Conservation (phyloP, 1,140 invertebrate genomes). For the Periplaneta americana region DNA sequence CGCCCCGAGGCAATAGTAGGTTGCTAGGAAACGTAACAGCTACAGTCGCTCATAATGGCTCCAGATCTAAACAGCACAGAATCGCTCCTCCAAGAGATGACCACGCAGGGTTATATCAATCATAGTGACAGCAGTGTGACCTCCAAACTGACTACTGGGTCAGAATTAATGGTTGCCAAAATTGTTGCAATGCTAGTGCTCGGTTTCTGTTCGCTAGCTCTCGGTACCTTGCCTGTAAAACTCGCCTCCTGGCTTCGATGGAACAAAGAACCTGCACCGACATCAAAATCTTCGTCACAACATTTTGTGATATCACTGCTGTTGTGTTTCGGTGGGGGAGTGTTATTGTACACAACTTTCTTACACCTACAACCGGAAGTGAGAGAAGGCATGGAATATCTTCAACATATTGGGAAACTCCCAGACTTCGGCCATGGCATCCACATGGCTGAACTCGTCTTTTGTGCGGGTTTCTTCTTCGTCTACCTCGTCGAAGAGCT, state of each 20-base stretch:
- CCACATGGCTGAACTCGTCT: slow-evolving; percentile 58
- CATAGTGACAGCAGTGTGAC: not conserved
- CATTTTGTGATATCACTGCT: slow-evolving; percentile 50
- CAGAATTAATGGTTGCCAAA: slow-evolving; percentile 48
- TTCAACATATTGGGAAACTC: slow-evolving; percentile 34
- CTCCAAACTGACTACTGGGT: not conserved
- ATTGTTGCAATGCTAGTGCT: slow-evolving; percentile 60
- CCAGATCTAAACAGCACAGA: not conserved
- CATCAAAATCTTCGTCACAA: not conserved
- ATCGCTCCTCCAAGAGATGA: not conserved
- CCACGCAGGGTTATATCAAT: not conserved
- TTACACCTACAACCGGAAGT: slow-evolving; percentile 74
- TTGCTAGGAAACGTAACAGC: no score
- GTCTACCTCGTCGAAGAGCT: slow-evolving; percentile 67
- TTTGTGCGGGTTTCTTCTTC: slow-evolving; percentile 65
- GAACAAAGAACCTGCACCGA: slow-evolving; percentile 17
- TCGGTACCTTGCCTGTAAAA: slow-evolving; percentile 59
- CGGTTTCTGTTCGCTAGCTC: slow-evolving; percentile 58
- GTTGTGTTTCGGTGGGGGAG: slow-evolving; percentile 75
- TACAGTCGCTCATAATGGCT: not conserved
- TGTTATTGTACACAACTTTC: slow-evolving; percentile 70
- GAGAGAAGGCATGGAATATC: slow-evolving; percentile 44
- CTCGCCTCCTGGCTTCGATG: slow-evolving; percentile 38
- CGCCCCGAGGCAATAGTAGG: not conserved
- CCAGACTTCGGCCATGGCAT: slow-evolving; percentile 27